Evolutionary conservation across 2,113 vertebrate genomes (phyloP).

Genomic region (Eulemur macaco): DNA sequence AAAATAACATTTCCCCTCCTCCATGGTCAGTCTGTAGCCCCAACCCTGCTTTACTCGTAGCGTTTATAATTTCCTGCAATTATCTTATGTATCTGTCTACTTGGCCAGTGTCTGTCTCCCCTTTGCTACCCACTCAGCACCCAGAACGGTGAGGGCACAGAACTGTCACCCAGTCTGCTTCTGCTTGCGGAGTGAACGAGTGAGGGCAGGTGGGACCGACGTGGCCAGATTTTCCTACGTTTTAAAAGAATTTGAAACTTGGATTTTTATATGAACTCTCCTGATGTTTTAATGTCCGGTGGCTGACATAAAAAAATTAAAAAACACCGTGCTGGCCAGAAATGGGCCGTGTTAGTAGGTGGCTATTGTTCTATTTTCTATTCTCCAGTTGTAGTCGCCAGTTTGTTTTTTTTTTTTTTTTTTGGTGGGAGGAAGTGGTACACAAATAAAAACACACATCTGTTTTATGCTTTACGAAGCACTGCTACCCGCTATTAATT

Average conservation of each 20-base stretch:
- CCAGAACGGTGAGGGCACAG: neutral
- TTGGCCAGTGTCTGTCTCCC: neutral
- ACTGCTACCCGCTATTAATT: neutral
- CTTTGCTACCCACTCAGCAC: neutral
- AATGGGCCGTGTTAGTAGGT: neutral
- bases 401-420: neutral
- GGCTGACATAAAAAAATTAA: neutral
- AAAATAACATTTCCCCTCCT: neutral
- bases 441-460: neutral
- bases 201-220: too few relatives aligned
- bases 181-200: neutral
- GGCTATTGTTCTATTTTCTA: neutral
- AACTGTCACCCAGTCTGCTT: neutral
- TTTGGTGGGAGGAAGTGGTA: neutral
- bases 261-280: neutral
- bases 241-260: constrained; percentile 4
- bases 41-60: neutral
- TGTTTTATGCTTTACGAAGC: neutral
- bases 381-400: too few relatives aligned
- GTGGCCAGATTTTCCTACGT: neutral
- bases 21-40: neutral
- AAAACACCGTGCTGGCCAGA: neutral
- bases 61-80: neutral
- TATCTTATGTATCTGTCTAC: neutral
- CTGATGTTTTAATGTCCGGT: neutral